phyloP scores from a whole-genome alignment of 2,888 invertebrate species.

The Dione vanillae region DNA sequence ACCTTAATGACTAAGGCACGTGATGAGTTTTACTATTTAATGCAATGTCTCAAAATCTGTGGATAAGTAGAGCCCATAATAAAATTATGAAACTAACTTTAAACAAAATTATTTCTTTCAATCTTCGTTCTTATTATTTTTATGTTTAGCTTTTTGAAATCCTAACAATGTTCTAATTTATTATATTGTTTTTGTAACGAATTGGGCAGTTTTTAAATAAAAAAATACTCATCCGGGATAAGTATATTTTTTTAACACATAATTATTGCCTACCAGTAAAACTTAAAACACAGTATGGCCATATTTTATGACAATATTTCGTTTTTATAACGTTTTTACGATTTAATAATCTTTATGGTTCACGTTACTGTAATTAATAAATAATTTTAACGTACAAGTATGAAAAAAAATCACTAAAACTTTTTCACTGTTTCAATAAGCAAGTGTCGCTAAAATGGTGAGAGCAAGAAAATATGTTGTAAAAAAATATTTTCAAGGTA shows the following conservation, averaged over 20 bases:
- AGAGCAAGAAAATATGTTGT: conserved; percentile 83
- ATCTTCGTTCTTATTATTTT: too few relatives aligned
- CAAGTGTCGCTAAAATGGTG: conserved; percentile 60
- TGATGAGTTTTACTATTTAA: too few relatives aligned
- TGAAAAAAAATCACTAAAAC: conserved; percentile 2
- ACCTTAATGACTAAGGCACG: too few relatives aligned
- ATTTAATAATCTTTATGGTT: neutral
- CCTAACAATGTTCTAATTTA: too few relatives aligned
- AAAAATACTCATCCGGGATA: too few relatives aligned
- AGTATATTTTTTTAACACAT: neutral
- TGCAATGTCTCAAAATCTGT: too few relatives aligned
- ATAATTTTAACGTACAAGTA: neutral
- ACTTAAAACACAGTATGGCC: neutral
- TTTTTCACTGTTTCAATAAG: neutral
- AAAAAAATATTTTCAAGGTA: conserved; percentile 81
- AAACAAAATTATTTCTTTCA: too few relatives aligned
- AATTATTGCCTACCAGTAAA: neutral
- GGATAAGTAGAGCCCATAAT: too few relatives aligned
- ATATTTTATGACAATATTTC: neutral
- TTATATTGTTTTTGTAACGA: too few relatives aligned
- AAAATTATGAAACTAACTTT: too few relatives aligned
- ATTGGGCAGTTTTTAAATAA: too few relatives aligned
- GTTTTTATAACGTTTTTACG: neutral
- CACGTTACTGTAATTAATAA: neutral
- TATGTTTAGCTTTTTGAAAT: too few relatives aligned